A percentile compares a stretch with the other conserved stretches of the same genome.
Conservation (phyloP, 2,113 vertebrate species). For the Nycticorax nycticorax region DNA sequence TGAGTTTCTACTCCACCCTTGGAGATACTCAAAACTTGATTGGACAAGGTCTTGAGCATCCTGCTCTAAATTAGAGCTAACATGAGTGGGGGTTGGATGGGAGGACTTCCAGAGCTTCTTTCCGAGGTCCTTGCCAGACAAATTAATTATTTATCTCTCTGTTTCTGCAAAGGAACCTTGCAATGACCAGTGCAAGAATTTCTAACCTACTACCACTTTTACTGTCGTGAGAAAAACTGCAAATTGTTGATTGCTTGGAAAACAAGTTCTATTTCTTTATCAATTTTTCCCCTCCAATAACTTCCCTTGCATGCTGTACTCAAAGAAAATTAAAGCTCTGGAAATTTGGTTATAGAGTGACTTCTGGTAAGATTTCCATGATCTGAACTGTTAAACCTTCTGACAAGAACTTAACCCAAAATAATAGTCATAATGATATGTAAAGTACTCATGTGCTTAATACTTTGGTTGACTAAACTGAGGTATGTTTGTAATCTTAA, state of each 20-base stretch:
- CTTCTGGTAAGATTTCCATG: neutral
- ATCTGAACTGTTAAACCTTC: neutral
- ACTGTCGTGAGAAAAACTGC: neutral
- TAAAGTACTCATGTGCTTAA: neutral
- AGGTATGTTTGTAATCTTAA: neutral
- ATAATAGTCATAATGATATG: neutral
- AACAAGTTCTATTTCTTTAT: neutral
- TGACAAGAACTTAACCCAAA: neutral
- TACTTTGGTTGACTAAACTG: neutral
- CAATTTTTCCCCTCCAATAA: neutral
- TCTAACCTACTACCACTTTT: neutral
- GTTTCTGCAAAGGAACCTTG: neutral
- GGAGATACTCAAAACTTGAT: neutral
- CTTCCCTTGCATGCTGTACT: neutral
- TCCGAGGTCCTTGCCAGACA: neutral
- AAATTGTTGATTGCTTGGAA: neutral
- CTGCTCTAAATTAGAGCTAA: neutral
- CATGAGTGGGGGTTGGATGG: fast-evolving
- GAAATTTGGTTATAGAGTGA: neutral
- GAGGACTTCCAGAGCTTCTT: neutral
- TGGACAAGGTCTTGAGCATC: neutral
- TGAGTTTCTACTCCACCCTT: neutral
- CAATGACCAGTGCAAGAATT: neutral
- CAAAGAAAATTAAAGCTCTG: neutral
- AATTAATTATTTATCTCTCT: neutral